phyloP scores from a whole-genome alignment of 2,113 vertebrate genomes.

The Laticauda colubrina region DNA sequence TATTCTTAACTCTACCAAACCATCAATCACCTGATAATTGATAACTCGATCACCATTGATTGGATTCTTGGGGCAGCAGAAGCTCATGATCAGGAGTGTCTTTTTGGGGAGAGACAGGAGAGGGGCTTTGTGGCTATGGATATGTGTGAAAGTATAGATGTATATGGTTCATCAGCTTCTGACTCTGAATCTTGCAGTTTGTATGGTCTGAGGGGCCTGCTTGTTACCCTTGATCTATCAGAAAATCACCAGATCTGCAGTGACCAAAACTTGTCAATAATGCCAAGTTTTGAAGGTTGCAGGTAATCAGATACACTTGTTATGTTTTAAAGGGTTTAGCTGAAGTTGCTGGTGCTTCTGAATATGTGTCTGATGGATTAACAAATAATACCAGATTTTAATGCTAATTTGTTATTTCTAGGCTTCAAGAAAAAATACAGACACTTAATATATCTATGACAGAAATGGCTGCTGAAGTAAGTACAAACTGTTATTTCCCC shows the following conservation, averaged over 20 bases:
- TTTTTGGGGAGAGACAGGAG: not conserved
- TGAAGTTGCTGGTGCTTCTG: not conserved
- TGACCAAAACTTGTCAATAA: not conserved
- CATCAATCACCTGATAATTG: not conserved
- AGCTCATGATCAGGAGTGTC: not conserved
- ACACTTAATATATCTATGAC: constrained; percentile 76
- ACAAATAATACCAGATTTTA: constrained; percentile 6
- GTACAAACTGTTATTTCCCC: constrained; percentile 38
- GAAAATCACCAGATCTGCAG: not conserved
- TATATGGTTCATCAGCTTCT: not conserved
- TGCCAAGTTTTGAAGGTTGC: not conserved
- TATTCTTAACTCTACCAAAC: not conserved
- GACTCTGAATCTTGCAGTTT: not conserved
- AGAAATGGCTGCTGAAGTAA: constrained; percentile 85
- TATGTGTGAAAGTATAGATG: not conserved
- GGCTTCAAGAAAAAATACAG: constrained; percentile 82
- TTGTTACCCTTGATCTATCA: not conserved
- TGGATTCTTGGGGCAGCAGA: not conserved
- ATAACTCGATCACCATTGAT: not conserved
- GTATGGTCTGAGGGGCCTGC: not conserved
- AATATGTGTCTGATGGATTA: not conserved
- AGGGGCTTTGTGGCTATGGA: not conserved
- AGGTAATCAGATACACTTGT: not conserved
- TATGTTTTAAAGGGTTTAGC: not conserved
- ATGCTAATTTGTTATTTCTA: constrained; percentile 65